Conservation (phyloP, 2,888 invertebrate genomes). For the Branchipolynoe longqiensis region DNA sequence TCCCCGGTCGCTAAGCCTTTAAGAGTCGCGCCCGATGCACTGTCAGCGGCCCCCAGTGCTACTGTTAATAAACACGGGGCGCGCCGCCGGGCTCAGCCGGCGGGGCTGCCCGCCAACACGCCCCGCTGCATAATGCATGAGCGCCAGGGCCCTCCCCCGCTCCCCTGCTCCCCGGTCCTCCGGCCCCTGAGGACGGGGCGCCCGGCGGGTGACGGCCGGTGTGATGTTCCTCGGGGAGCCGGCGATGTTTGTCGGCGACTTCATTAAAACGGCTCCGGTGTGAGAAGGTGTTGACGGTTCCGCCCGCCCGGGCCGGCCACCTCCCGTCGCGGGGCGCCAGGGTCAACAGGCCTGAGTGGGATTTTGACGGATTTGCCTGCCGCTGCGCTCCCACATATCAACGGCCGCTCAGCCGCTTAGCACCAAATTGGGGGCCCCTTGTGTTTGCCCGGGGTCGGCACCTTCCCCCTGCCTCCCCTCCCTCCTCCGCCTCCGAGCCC, state of each 20-base stretch:
- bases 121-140: constrained; percentile 49
- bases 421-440: background rate
- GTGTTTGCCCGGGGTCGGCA: background rate
- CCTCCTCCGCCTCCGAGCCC: background rate
- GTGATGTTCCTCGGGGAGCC: constrained; percentile 16
- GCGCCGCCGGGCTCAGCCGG: background rate
- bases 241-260: background rate
- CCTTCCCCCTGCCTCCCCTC: background rate
- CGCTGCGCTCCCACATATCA: constrained; percentile 43
- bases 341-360: constrained; percentile 49
- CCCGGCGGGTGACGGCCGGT: background rate
- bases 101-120: background rate
- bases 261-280: constrained; percentile 53
- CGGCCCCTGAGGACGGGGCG: background rate
- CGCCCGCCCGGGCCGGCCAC: constrained; percentile 5
- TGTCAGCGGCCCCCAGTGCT: constrained; percentile 40
- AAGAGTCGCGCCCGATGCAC: constrained; percentile 47
- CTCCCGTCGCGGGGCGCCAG: background rate
- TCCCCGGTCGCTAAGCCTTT: constrained; percentile 49
- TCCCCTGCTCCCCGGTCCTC: background rate
- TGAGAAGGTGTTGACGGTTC: constrained; percentile 36
- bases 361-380: constrained; percentile 41
- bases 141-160: too few species aligned
- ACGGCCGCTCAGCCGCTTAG: constrained; percentile 47
- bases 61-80: constrained; percentile 46